Evolutionary conservation across 2,888 invertebrate species (phyloP).

Genomic region (Drepana falcataria): DNA sequence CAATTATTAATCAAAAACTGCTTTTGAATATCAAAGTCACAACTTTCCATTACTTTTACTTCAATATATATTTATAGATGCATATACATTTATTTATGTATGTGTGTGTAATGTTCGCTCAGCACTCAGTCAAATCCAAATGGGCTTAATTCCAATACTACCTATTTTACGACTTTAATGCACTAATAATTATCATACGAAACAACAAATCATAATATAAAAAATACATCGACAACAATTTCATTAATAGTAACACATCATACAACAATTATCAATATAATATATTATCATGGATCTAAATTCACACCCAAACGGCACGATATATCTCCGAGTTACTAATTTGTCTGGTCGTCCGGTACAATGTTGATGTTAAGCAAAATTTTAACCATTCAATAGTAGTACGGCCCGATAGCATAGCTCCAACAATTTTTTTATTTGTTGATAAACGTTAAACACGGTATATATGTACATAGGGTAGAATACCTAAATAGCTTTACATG

Average conservation of each 20-base stretch:
- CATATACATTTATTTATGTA: too few relatives aligned
- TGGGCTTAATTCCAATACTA: background rate
- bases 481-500: too few relatives aligned
- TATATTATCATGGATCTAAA: constrained; percentile 5
- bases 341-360: too few relatives aligned
- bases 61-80: too few relatives aligned
- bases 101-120: too few relatives aligned
- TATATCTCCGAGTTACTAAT: background rate
- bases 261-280: constrained; percentile 40
- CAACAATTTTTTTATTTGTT: too few relatives aligned
- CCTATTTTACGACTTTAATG: background rate
- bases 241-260: constrained; percentile 49
- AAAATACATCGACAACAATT: constrained; percentile 35
- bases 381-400: too few relatives aligned
- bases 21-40: too few relatives aligned
- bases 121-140: background rate
- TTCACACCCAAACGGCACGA: background rate
- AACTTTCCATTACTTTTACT: too few relatives aligned
- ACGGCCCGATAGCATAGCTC: too few relatives aligned
- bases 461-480: constrained; percentile 11
- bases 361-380: too few relatives aligned
- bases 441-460: constrained; percentile 16
- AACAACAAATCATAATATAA: constrained; percentile 26
- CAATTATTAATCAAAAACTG: too few relatives aligned
- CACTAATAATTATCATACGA: constrained; percentile 12